These are phyloP conservation scores for Strigamia maritima DNA, from an alignment of 2,888 invertebrate genomes.

Conservation along the genomic window DNA sequence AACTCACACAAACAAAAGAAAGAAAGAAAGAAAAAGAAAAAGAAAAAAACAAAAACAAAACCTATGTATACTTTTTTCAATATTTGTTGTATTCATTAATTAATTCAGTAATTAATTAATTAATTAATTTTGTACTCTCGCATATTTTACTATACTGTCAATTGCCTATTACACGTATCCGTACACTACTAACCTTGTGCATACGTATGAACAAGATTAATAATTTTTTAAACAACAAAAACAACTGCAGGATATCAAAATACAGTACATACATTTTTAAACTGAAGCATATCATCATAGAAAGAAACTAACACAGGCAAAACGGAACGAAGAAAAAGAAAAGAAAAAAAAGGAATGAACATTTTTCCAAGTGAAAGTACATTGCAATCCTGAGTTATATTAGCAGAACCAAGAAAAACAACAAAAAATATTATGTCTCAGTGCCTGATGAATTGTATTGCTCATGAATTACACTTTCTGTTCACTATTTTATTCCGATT, in stretches of 20 bases:
- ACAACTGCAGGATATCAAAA: constrained; percentile 34
- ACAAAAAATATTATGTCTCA: constrained; percentile 10
- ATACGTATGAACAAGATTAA: background rate
- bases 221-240: background rate
- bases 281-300: constrained; percentile 1
- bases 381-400: too few relatives aligned
- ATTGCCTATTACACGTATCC: constrained; percentile 28
- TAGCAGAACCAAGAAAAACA: too few relatives aligned
- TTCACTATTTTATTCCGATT: background rate
- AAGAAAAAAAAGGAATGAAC: background rate
- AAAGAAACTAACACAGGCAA: constrained; percentile 17
- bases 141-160: constrained; percentile 28
- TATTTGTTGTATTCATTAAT: background rate
- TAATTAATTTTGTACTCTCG: constrained; percentile 32
- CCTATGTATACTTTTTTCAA: constrained; percentile 28
- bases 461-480: constrained; percentile 12
- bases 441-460: constrained; percentile 34
- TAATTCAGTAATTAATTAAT: background rate
- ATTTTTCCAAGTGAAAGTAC: background rate
- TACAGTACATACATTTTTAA: background rate
- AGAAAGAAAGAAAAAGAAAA: background rate
- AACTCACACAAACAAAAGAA: background rate
- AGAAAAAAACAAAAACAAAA: background rate
- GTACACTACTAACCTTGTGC: constrained; percentile 32
- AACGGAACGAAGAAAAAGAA: background rate